A percentile compares a stretch with the other conserved stretches of the same genome.
These are phyloP conservation scores for Oryctolagus cuniculus DNA, from an alignment of 2,113 vertebrate genomes.

Conservation along the genomic window DNA sequence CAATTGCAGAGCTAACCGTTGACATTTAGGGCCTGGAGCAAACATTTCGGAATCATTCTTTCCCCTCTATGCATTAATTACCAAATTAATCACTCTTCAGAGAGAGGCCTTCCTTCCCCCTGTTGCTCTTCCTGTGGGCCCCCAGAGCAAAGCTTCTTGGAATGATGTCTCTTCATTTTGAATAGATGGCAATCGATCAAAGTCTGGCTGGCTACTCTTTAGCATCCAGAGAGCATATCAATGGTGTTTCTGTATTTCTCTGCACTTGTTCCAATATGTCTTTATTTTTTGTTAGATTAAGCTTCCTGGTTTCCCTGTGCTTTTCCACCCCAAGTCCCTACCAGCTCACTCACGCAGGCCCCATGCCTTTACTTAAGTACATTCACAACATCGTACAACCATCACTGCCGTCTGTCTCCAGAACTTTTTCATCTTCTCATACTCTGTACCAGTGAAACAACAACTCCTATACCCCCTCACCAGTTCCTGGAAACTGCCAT, in stretches of 20 bases:
- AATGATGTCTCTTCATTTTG: not conserved
- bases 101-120: not conserved
- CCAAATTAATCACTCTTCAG: constrained; percentile 63
- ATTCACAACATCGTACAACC: not conserved
- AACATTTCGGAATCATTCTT: constrained; percentile 40
- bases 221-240: not conserved
- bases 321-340: not conserved
- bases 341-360: not conserved
- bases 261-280: not conserved
- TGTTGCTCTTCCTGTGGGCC: not conserved
- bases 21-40: constrained; percentile 61
- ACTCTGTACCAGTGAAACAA: not conserved
- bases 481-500: not conserved
- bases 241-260: not conserved
- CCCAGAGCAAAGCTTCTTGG: not conserved
- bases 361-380: not conserved
- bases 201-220: not conserved
- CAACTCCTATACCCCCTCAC: not conserved
- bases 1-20: not conserved
- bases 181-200: not conserved
- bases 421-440: not conserved
- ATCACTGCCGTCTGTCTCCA: rapidly evolving
- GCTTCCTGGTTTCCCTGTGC: not conserved
- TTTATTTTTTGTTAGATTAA: not conserved
- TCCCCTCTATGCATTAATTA: constrained; percentile 45